Evolutionary conservation across 2,888 invertebrate species (phyloP).

Genomic region (Crepidodera aurea): DNA sequence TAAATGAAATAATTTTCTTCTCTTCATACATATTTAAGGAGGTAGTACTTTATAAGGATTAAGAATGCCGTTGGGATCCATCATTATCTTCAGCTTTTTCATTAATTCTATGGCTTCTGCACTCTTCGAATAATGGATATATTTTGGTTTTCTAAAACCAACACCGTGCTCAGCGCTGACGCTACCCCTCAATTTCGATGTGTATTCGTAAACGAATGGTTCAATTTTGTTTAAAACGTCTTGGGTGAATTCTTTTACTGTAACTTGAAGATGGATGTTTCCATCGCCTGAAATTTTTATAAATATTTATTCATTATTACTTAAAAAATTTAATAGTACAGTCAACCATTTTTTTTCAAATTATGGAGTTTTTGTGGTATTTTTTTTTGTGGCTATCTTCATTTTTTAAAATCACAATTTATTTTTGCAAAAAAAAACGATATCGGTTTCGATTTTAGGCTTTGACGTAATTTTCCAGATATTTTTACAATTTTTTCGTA

Average conservation of each 20-base stretch:
- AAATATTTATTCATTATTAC: not conserved
- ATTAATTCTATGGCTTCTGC: conserved; percentile 79
- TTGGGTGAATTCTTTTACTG: conserved; percentile 71
- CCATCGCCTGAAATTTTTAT: conserved; percentile 76
- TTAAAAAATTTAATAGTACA: no score
- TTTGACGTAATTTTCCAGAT: no score
- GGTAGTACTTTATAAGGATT: conserved; percentile 92
- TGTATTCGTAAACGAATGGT: conserved; percentile 92
- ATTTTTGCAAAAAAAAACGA: no score
- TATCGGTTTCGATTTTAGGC: no score
- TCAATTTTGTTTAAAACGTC: conserved; percentile 76
- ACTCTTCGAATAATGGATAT: conserved; percentile 83
- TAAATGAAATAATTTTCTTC: no score
- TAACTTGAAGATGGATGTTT: conserved; percentile 93
- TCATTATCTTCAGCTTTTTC: conserved; percentile 80
- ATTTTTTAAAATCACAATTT: no score
- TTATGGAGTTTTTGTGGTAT: no score
- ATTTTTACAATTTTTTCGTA: no score
- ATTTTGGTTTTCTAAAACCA: conserved; percentile 87
- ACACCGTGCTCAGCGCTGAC: conserved; percentile 98
- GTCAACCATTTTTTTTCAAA: no score
- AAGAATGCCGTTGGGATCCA: conserved; percentile 94
- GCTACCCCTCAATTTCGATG: conserved; percentile 82
- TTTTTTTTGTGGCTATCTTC: no score
- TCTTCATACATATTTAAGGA: no score